Base-by-base conservation (phyloP, 2,888 invertebrate genomes). In the Platerodrilus igneus region DNA sequence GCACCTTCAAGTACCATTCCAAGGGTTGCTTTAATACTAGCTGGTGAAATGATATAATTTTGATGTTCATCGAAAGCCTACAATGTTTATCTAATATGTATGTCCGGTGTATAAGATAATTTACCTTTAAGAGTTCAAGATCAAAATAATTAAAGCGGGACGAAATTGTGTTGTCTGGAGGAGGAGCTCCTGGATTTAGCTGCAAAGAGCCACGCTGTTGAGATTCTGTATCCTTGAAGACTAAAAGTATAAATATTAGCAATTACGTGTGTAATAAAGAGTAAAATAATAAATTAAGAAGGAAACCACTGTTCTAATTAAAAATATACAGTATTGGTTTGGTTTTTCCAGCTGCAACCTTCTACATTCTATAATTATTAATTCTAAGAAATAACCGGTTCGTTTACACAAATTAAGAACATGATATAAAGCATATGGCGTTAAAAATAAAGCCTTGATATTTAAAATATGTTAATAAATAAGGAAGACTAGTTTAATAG, bases 21-120 rank as follows among this genome's bases (percentile, higher is more conserved):
- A 29, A 84, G 58, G 0, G 75, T 74, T 1, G 76, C 69, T 60
- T 81, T 83, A 15, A 81, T 69, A 57, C 81, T 81, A 38, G 77
- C 74, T 9, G 83, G 80, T n/a, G 83, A 82, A 2, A 81, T 60
- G 57, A 83, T 69, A 18, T 81, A 69, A 57, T 83, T 83, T 14
- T 75, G 75, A 5, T 48, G 39, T 11, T 52, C 48, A 37, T 61
- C 56, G 54, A 58, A 45, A 16, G 54, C 51, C 47, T 42, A 37
- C 3, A 40, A 35, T 31, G 18, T 21, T 17, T 1, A 7, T 11
- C 5, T 9, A 17, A 5, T 15, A 10, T n/a, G 11, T 16, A 2
- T n/a, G 2, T 10, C 7, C 19, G 10, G 27, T 14, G 14, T 11
- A 17, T 3, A 11, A 3, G 9, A 37, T 32, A 32, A 11, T 20